A percentile compares a stretch with the other conserved stretches of the same genome.
phyloP scores from a whole-genome alignment of 2,113 vertebrate genomes.

The Corythoichthys haematopterus region DNA sequence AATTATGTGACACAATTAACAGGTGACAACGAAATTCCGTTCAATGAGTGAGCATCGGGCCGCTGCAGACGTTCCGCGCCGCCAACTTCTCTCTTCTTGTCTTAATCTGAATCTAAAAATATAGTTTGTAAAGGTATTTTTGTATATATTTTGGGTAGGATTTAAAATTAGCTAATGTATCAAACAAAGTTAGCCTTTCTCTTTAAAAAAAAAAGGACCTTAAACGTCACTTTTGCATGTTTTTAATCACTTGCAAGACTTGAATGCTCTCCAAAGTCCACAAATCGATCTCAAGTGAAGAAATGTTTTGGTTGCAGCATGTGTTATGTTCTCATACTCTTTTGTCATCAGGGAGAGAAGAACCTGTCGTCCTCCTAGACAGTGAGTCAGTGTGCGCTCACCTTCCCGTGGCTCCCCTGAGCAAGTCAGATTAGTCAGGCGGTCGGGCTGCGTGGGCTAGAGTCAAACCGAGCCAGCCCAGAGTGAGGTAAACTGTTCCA shows the following conservation, averaged over 20 bases:
- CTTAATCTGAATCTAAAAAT: too few species aligned
- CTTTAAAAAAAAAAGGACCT: not conserved
- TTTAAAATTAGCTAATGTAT: not conserved
- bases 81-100: too few species aligned
- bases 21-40: too few species aligned
- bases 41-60: too few species aligned
- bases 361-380: conserved; percentile 52
- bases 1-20: too few species aligned
- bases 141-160: not conserved
- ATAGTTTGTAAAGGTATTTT: too few species aligned
- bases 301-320: conserved; percentile 1
- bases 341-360: conserved; percentile 26
- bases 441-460: conserved; percentile 52
- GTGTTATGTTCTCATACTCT: conserved; percentile 13
- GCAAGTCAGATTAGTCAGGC: conserved; percentile 40
- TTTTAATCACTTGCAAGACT: conserved; percentile 11
- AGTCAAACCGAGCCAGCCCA: conserved; percentile 15
- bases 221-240: conserved; percentile 3
- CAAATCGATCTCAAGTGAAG: not conserved
- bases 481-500: conserved; percentile 70
- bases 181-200: not conserved
- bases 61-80: too few species aligned
- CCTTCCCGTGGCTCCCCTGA: conserved; percentile 55
- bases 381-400: conserved; percentile 63
- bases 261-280: not conserved